Conservation (phyloP, 2,888 invertebrate genomes). For the Polyploca ridens region DNA sequence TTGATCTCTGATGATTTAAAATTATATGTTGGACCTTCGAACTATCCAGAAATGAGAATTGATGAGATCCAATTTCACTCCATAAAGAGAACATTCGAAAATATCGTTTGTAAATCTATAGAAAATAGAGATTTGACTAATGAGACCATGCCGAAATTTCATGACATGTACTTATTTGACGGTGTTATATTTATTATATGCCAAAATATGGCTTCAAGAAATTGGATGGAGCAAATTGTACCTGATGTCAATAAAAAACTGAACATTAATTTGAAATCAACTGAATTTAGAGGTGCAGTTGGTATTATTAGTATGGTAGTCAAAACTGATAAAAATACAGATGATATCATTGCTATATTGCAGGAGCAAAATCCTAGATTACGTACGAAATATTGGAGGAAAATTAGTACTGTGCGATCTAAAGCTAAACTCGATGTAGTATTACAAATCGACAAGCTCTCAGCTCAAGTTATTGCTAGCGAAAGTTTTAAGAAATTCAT, state of each 20-base stretch:
- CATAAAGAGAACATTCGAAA: slow-evolving; percentile 63
- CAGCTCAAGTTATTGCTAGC: slow-evolving; percentile 68
- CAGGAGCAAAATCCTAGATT: slow-evolving; percentile 69
- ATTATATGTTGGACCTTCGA: slow-evolving; percentile 67
- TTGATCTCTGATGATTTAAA: slow-evolving; percentile 72
- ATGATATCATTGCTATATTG: slow-evolving; percentile 60
- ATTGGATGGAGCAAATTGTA: slow-evolving; percentile 62
- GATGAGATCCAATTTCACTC: slow-evolving; percentile 62
- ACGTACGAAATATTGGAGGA: slow-evolving; percentile 73
- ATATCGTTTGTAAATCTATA: slow-evolving; percentile 50
- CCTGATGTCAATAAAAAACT: slow-evolving; percentile 48
- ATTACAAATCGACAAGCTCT: slow-evolving; percentile 73
- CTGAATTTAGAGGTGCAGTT: slow-evolving; percentile 76
- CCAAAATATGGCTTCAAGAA: slow-evolving; percentile 53
- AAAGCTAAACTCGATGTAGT: slow-evolving; percentile 63
- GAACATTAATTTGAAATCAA: slow-evolving; percentile 58
- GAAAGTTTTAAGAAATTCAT: slow-evolving; percentile 59
- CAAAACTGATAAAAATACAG: slow-evolving; percentile 55
- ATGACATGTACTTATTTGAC: slow-evolving; percentile 74
- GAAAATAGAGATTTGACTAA: slow-evolving; percentile 41
- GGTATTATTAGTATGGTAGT: slow-evolving; percentile 72
- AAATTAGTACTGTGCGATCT: slow-evolving; percentile 60
- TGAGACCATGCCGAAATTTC: slow-evolving; percentile 58
- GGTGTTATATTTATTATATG: slow-evolving; percentile 77
- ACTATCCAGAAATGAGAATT: slow-evolving; percentile 70